phyloP scores from a whole-genome alignment of 2,113 vertebrate species.

The Perccottus glenii region DNA sequence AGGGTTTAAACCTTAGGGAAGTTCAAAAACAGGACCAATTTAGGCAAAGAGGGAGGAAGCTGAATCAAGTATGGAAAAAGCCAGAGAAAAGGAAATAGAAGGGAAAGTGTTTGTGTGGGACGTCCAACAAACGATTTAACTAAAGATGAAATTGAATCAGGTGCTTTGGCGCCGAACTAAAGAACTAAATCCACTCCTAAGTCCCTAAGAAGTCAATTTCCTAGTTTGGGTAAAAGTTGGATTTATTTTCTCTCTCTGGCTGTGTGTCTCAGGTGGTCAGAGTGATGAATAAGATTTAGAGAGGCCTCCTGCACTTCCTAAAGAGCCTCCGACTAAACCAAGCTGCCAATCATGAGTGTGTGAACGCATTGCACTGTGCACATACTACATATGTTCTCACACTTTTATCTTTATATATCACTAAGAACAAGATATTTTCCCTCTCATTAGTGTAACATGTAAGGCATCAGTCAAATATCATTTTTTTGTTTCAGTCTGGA shows the following conservation, averaged over 20 bases:
- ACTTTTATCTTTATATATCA: constrained; percentile 23
- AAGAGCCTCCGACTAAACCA: constrained; percentile 39
- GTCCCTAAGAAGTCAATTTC: constrained; percentile 60
- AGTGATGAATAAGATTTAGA: constrained; percentile 64
- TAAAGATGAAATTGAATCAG: constrained; percentile 61
- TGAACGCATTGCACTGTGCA: constrained; percentile 9
- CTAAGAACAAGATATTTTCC: background rate
- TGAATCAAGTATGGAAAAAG: constrained; percentile 40
- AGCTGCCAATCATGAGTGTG: constrained; percentile 47
- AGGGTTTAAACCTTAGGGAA: constrained; percentile 75
- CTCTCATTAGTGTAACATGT: too few relatives aligned
- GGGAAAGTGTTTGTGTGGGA: constrained; percentile 25
- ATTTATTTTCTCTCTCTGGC: constrained; percentile 29
- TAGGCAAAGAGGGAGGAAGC: constrained; percentile 34
- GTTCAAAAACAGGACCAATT: constrained; percentile 64
- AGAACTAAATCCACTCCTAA: constrained; percentile 62
- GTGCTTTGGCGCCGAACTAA: constrained; percentile 45
- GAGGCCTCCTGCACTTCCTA: constrained; percentile 59
- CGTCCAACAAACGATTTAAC: constrained; percentile 40
- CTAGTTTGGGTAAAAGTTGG: constrained; percentile 27
- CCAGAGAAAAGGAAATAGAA: constrained; percentile 17
- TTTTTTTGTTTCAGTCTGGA: too few relatives aligned
- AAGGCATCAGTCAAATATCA: constrained; percentile 1
- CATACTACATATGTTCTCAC: background rate
- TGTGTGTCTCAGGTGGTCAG: constrained; percentile 63